Percentiles rank a stretch among this genome's conserved stretches.
Conservation (phyloP, 2,797 vertebrate species). For the Helostoma temminkii region DNA sequence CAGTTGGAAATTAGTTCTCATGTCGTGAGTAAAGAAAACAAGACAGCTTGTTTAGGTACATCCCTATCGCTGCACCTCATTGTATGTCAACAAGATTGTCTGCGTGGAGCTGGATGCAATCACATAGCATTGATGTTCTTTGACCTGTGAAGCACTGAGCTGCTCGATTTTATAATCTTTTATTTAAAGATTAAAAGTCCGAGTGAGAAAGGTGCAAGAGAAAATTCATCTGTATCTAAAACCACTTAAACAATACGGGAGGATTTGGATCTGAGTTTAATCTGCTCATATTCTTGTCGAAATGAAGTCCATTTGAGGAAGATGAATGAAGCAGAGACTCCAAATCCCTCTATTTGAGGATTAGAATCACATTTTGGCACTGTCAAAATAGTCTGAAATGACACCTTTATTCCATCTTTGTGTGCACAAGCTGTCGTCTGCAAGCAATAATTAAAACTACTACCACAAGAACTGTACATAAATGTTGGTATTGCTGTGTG, state of each 20-base stretch:
- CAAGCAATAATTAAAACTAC: not conserved
- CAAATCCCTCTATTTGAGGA: constrained; percentile 53
- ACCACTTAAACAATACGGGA: constrained; percentile 26
- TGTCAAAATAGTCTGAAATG: constrained; percentile 14
- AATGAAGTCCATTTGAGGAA: constrained; percentile 39
- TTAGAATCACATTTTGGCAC: constrained; percentile 31
- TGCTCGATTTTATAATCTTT: constrained; percentile 7
- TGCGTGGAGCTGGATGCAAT: constrained; percentile 20
- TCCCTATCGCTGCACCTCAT: not conserved
- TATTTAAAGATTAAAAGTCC: constrained; percentile 33
- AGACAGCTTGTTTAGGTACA: constrained; percentile 53
- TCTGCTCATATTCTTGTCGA: constrained; percentile 43
- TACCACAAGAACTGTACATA: not conserved
- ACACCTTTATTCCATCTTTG: constrained; percentile 4
- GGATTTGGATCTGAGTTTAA: constrained; percentile 61
- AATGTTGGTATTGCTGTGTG: not conserved
- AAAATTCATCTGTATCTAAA: constrained; percentile 34
- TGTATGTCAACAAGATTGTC: constrained; percentile 14
- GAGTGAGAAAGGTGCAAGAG: not conserved
- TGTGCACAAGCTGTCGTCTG: not conserved
- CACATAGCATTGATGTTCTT: not conserved
- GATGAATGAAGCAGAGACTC: constrained; percentile 30
- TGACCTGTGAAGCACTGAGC: constrained; percentile 32
- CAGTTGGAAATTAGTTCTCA: constrained; percentile 54
- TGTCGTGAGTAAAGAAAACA: constrained; percentile 31